phyloP scores from a whole-genome alignment of 37 sponge, comb jelly and placozoan species.

The Halisarca cf. caerulea region DNA sequence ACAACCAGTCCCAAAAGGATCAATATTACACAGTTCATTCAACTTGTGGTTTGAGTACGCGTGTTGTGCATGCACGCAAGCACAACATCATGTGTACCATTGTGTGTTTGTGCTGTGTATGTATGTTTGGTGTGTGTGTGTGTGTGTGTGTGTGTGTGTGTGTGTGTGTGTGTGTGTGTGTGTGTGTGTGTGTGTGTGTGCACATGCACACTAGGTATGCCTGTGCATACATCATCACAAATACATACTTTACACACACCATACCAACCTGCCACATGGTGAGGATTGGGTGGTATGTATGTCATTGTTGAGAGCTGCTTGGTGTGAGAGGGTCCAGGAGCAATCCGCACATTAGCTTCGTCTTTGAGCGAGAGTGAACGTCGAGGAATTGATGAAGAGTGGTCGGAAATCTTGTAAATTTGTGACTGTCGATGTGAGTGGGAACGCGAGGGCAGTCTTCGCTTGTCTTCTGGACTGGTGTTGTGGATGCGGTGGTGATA shows the following conservation, averaged over 20 bases:
- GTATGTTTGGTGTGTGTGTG: constrained; percentile 7
- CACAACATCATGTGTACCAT: no score
- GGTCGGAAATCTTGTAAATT: constrained; percentile 53
- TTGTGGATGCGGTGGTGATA: constrained; percentile 32
- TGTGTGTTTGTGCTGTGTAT: constrained; percentile 13
- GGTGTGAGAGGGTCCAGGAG: constrained; percentile 32
- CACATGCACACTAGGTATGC: not conserved
- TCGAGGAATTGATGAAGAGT: constrained; percentile 59
- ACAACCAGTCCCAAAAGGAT: no score
- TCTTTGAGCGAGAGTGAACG: constrained; percentile 77
- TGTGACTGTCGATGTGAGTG: constrained; percentile 74
- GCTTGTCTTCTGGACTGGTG: constrained; percentile 26
- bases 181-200: constrained; percentile 16
- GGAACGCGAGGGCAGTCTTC: constrained; percentile 44
- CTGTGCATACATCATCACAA: not conserved
- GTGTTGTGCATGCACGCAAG: no score
- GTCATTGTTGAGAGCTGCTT: constrained; percentile 79
- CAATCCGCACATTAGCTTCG: constrained; percentile 1
- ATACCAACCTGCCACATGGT: constrained; percentile 64
- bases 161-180: constrained; percentile 24
- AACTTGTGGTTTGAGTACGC: no score
- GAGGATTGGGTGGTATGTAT: constrained; percentile 80
- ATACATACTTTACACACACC: not conserved
- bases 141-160: constrained; percentile 24
- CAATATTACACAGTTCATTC: no score